phyloP scores from a whole-genome alignment of 2,797 vertebrate species.

The Paratrypauchen microcephalus region DNA sequence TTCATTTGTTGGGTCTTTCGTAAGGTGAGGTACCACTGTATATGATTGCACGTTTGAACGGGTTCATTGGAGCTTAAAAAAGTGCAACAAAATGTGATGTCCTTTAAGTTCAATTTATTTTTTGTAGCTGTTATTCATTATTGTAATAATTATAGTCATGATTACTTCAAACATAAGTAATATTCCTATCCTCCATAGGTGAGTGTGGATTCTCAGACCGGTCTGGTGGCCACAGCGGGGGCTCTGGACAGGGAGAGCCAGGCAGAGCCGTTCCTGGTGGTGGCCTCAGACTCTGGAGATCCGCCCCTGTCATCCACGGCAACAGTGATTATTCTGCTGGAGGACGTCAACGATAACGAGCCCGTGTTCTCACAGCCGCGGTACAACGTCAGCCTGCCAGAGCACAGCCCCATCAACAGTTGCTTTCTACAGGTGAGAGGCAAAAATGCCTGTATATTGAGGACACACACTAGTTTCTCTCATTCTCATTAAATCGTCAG shows the following conservation, averaged over 20 bases:
- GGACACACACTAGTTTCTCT: no score
- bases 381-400: slow-evolving; percentile 81
- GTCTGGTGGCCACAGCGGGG: slow-evolving; percentile 76
- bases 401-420: slow-evolving; percentile 78
- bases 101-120: no score
- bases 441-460: no score
- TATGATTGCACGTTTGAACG: no score
- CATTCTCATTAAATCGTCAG: no score
- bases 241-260: slow-evolving; percentile 82
- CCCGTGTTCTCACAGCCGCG: slow-evolving; percentile 85
- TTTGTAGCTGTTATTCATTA: no score
- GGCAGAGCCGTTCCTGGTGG: slow-evolving; percentile 78
- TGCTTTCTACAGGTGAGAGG: slow-evolving; percentile 83
- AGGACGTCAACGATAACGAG: slow-evolving; percentile 90
- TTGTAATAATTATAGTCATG: neutral
- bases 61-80: no score
- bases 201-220: slow-evolving; percentile 76
- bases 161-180: neutral
- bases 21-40: no score
- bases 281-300: slow-evolving; percentile 82
- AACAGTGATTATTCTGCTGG: slow-evolving; percentile 78
- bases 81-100: no score
- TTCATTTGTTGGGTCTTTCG: no score
- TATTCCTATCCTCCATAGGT: slow-evolving; percentile 40
- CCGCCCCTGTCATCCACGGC: slow-evolving; percentile 81